phyloP scores from a whole-genome alignment of 2,797 vertebrate genomes.

The Odontamblyopus lacepedii region DNA sequence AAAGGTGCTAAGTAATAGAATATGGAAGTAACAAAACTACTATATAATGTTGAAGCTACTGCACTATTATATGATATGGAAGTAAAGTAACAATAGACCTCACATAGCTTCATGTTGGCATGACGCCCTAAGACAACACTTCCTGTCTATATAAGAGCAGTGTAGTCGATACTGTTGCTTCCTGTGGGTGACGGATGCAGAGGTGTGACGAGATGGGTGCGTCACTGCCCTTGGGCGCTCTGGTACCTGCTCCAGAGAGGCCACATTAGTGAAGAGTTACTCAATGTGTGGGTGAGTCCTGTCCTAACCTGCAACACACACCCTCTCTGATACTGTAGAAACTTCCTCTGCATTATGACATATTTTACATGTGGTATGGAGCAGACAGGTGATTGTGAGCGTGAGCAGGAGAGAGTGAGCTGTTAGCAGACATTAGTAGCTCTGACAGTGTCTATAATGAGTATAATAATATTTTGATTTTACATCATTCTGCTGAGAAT shows the following conservation, averaged over 20 bases:
- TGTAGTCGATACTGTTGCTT: neutral
- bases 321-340: conserved; percentile 3
- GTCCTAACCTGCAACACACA: neutral
- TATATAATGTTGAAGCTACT: too few relatives aligned
- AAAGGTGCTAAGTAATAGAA: too few relatives aligned
- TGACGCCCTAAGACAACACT: neutral
- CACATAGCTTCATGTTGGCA: too few relatives aligned
- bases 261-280: neutral
- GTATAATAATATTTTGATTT: too few relatives aligned
- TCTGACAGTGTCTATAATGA: neutral
- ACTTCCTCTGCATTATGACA: neutral
- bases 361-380: too few relatives aligned
- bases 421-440: conserved; percentile 2
- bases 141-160: neutral
- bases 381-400: neutral
- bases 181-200: neutral
- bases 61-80: too few relatives aligned
- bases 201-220: neutral
- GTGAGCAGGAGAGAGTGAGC: neutral
- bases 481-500: neutral
- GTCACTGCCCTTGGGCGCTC: neutral
- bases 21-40: too few relatives aligned
- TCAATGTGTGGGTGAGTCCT: neutral
- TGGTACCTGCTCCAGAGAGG: neutral
- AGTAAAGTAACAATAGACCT: too few relatives aligned